Evolutionary conservation across 2,888 invertebrate genomes (phyloP), one percentile per base, ranked within the genome.

Genomic region (Plusia festucae): DNA sequence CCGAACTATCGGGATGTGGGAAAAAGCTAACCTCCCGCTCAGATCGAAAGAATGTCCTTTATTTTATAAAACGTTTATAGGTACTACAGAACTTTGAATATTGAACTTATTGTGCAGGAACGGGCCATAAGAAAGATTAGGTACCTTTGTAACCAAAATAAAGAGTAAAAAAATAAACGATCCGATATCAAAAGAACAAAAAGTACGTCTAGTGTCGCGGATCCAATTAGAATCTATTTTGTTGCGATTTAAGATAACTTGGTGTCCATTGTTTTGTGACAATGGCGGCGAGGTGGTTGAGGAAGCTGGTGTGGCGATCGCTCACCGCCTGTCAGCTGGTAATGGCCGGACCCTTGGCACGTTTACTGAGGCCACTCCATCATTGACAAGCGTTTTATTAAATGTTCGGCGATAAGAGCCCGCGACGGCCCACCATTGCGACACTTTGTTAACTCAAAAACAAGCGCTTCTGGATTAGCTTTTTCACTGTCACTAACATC

Each of bases 191-290:
- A 85, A 81, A 82, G 79, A 82, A 82, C 76, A 85, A 86, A 84
- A 85, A 84, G 75, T 71, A 73, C 75, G 78, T 82, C 69, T 70
- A 73, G 88, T 89, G 90, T 93, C 76, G 93, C 92, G 90, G 90
- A 87, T 90, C 94, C 94, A 95, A 95, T 95, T 95, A 94, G 91
- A 92, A 87, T 88, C 86, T 85, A 88, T 93, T 91, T 92, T 90
- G 89, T 90, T 85, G 87, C 86, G 94, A 94, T 94, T 89, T 86
- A 85, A 94, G 94, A 95, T 94, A 94, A 86, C 85, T 83, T 78
- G 81, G 85, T 82, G 82, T 80, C 90, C 89, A 95, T 95, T 95
- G 94, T 95, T 92, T 91, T 82, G 89, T 88, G 89, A 91, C 90
- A 91, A 91, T 90, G 81, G 87, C 85, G 85, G 85, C 84, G 85